Conservation (phyloP, 2,113 vertebrate species). For the Hippocampus zosterae region DNA sequence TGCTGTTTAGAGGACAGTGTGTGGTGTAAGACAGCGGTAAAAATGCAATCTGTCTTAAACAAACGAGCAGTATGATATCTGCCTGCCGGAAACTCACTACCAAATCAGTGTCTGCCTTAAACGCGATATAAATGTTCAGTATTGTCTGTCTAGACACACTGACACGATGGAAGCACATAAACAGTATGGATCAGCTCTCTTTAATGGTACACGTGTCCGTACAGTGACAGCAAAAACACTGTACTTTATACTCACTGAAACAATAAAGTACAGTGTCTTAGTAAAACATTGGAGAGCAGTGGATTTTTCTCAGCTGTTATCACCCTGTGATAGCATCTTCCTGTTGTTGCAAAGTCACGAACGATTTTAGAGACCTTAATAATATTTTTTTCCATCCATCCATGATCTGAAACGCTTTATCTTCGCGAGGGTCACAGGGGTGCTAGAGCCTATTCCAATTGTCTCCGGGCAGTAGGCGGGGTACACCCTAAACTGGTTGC, state of each 20-base stretch:
- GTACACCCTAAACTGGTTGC: too few relatives aligned
- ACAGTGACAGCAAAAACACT: neutral
- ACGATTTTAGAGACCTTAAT: too few relatives aligned
- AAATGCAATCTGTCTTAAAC: neutral
- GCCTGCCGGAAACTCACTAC: slow-evolving; percentile 7
- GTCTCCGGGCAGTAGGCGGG: too few relatives aligned
- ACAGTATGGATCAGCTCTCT: too few relatives aligned
- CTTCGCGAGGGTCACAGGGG: too few relatives aligned
- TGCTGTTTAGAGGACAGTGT: neutral
- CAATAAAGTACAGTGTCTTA: neutral
- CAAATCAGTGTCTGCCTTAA: slow-evolving; percentile 26
- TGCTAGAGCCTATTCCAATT: too few relatives aligned
- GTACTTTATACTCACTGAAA: neutral
- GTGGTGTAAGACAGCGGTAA: neutral
- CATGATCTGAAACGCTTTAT: too few relatives aligned
- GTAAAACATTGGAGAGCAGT: neutral
- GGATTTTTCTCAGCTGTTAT: too few relatives aligned
- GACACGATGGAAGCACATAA: neutral
- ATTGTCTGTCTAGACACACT: neutral
- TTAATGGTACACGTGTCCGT: neutral
- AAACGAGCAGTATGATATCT: neutral
- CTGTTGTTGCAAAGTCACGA: too few relatives aligned
- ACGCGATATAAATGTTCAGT: neutral
- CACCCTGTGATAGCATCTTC: too few relatives aligned
- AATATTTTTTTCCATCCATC: too few relatives aligned